Base-by-base conservation (phyloP, 2,888 invertebrate genomes). In the Drosophila seclusa region DNA sequence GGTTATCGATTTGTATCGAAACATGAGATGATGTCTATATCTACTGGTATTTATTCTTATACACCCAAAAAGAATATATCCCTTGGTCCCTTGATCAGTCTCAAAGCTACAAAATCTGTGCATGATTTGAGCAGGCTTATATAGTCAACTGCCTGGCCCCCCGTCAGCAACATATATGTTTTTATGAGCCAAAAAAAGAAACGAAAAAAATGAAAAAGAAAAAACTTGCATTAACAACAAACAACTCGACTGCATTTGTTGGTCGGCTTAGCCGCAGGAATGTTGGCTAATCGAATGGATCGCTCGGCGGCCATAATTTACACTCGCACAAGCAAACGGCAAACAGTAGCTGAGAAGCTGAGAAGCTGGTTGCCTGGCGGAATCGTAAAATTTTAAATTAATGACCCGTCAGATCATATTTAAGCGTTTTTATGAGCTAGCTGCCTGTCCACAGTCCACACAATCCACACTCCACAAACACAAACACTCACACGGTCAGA, bases 341-440 rank as follows among this genome's bases (percentile, higher is more conserved):
- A 45, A 45, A 45, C 45, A 45, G 45, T 24, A 45, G 45, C 45
- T 31, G 31, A 31, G 31, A 8, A 21, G 21, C 45, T 45, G 45
- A 24, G 45, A 91, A 91, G 91, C 92, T 85, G 84, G 89, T 82
- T 45, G 45, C 45, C 24, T 45, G 80, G 80, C 77, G 61, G 75
- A 82, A 76, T 90, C 91, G 80, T 91, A 91, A 92, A 92, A 87
- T 83, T 89, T 91, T 70, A 86, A 91, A 92, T 91, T 92, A 91
- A 91, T 91, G 92, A 84, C 89, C 88, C 89, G 88, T 91, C 91
- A 85, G 88, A 92, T 91, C 89, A 91, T 91, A 92, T 91, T 91
- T 90, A 90, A 90, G 84, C 84, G 85, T 89, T 91, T 91, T 91
- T 91, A 91, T 83, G 91, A 89, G 45, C 45, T 45, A 45, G 24